These are phyloP conservation scores for Rhynchomys soricoides DNA, from an alignment of 2,113 vertebrate species.

Conservation along the genomic window DNA sequence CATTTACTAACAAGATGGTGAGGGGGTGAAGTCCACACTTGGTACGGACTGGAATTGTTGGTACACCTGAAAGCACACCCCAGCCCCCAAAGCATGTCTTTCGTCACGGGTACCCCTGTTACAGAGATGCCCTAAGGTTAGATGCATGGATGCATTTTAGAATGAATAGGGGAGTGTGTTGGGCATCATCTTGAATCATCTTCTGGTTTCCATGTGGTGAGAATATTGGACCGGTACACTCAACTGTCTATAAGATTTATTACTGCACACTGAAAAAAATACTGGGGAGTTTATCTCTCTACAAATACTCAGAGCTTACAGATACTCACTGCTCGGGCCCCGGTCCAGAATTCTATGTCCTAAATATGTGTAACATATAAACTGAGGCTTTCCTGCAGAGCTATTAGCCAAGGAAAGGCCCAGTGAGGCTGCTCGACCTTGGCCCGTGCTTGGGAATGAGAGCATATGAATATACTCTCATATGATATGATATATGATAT, in stretches of 20 bases:
- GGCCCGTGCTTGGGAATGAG: background rate
- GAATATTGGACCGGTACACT: background rate
- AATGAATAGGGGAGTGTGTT: background rate
- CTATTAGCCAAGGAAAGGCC: background rate
- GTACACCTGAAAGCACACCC: background rate
- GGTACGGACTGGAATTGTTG: background rate
- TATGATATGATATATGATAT: no score
- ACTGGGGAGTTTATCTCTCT: background rate
- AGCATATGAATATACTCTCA: background rate
- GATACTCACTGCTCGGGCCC: background rate
- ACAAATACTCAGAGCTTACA: constrained; percentile 5
- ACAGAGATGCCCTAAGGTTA: background rate
- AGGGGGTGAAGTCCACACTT: background rate
- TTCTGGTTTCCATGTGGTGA: background rate
- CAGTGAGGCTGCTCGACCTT: background rate
- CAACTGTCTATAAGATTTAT: background rate
- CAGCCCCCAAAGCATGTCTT: background rate
- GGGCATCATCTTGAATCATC: background rate
- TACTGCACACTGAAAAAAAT: constrained; percentile 8
- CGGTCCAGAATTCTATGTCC: constrained; percentile 27
- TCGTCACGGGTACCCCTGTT: background rate
- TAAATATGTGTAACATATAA: background rate
- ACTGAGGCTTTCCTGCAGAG: background rate
- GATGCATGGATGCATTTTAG: background rate
- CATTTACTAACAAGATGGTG: constrained; percentile 13